Percentiles rank a stretch among this genome's conserved stretches.
These are phyloP conservation scores for Phalacrocorax brasilianus DNA, from an alignment of 2,113 vertebrate species.

Conservation along the genomic window DNA sequence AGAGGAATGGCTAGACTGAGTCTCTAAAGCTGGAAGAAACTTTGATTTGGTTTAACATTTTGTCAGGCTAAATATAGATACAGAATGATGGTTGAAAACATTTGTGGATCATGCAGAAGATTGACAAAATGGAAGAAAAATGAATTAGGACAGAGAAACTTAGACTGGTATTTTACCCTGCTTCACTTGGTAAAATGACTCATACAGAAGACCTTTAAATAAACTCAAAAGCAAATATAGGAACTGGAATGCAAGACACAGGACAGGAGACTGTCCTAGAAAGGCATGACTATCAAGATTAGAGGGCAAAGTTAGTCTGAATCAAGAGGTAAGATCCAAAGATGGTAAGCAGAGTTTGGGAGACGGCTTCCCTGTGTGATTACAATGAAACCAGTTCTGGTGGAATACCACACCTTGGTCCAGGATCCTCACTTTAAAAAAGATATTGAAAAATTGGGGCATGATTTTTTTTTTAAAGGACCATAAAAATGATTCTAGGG, in stretches of 20 bases:
- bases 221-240: neutral
- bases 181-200: neutral
- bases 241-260: neutral
- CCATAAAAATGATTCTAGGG: neutral
- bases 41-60: neutral
- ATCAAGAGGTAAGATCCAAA: neutral
- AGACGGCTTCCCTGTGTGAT: neutral
- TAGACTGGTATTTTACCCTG: neutral
- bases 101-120: neutral
- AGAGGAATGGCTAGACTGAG: neutral
- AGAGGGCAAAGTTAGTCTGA: neutral
- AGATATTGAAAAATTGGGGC: neutral
- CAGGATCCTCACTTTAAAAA: neutral
- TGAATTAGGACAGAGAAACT: neutral
- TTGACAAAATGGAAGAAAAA: neutral
- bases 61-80: neutral
- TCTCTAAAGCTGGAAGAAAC: neutral
- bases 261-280: neutral
- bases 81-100: neutral
- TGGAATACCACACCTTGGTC: neutral
- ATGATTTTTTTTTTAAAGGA: neutral
- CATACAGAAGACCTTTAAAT: neutral
- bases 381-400: neutral
- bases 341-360: fast-evolving
- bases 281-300: neutral